Percentiles rank a stretch among this genome's conserved stretches.
Conservation (phyloP, 2,888 invertebrate species). For the Chalcis sispes region DNA sequence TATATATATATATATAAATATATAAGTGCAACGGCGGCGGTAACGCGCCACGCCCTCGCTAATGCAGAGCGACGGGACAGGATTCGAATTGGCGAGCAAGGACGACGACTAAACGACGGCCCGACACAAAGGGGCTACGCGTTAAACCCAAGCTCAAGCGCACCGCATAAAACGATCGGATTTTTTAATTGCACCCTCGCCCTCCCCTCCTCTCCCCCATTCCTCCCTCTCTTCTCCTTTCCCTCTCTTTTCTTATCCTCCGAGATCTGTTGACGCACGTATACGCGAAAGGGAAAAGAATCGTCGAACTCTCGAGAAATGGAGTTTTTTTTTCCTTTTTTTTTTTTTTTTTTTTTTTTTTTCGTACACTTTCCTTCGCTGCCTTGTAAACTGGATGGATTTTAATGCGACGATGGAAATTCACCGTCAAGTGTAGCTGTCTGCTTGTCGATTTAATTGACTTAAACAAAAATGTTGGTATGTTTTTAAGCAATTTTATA, state of each 20-base stretch:
- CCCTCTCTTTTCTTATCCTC: background rate
- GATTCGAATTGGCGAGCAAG: conserved; percentile 36
- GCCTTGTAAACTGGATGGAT: background rate
- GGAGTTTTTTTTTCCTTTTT: no score
- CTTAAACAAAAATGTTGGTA: no score
- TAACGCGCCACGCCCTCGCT: conserved; percentile 38
- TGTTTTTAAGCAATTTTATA: no score
- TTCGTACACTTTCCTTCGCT: background rate
- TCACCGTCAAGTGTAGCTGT: no score
- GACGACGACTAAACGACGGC: conserved; percentile 34
- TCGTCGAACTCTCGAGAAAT: no score
- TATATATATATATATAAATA: no score
- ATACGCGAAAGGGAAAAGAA: background rate
- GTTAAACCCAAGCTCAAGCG: no score
- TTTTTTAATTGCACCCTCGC: conserved; percentile 20
- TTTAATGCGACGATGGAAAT: no score
- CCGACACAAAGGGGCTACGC: conserved; percentile 1
- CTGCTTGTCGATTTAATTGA: no score
- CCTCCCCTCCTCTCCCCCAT: background rate
- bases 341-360: no score
- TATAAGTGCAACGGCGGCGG: background rate
- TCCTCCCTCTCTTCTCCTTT: background rate
- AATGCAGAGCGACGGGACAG: conserved; percentile 27
- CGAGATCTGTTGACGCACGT: background rate
- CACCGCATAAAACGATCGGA: no score